Evolutionary conservation across 2,797 vertebrate species (phyloP), one percentile per base, ranked within the genome.

Genomic region (Sylvia borin): DNA sequence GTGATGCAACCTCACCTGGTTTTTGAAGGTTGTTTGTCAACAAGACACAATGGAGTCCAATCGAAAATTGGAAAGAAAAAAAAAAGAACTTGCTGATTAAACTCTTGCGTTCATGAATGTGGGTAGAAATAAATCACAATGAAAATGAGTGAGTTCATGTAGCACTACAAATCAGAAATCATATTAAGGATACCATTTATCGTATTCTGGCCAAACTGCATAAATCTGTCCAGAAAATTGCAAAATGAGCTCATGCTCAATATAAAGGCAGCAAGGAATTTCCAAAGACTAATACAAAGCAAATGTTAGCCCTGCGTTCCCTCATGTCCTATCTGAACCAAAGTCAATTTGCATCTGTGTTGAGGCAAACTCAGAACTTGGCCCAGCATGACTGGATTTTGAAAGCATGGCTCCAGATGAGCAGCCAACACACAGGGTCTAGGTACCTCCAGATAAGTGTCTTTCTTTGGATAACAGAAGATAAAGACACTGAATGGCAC

Each of bases 161-260:
- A 85, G 36, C 45, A 55, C n/a, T 92, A 55, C 36, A 88, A 94
- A 92, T 80, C 32, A 40, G 55, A 95, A 95, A 91, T 86, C 50
- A 18, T 77, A 74, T 90, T 86, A 90, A 92, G 62, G 48, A 77
- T 21, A n/a, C 9, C 22, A 65, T 92, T 95, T 93, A 91, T 73
- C 74, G 58, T 58, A 45, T 84, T 87, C 64, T 82, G 38, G 50
- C 55, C 45, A 51, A 91, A 85, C 38, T 65, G 73, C 88, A 84
- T 70, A 86, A 87, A 77, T 95, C 78, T 61, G 40, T 68, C 74
- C 74, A 82, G 87, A 66, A 89, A 95, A 85, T 50, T 91, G 80
- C 73, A 92, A 94, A 95, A 92, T 88, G 43, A 93, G 42, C 38
- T 88, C 93, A 68, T 60, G 40, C 9, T 91, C 60, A 80, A 8